A percentile compares a stretch with the other conserved stretches of the same genome.
These are phyloP conservation scores for Drosophila equinoxialis DNA, from an alignment of 1,140 invertebrate genomes.

Conservation along the genomic window DNA sequence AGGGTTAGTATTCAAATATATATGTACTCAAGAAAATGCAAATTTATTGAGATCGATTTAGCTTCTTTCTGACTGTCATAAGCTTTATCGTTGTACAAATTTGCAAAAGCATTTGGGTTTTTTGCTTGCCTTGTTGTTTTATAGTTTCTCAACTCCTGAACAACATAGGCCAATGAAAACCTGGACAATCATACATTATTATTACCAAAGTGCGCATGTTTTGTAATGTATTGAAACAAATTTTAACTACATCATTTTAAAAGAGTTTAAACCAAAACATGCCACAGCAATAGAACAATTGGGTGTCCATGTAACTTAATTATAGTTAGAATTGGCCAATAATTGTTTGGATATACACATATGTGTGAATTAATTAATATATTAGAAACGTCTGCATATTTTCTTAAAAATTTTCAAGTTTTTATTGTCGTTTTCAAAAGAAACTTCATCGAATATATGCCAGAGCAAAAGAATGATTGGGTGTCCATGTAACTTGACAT, in stretches of 20 bases:
- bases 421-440: not conserved
- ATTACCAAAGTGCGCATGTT: not conserved
- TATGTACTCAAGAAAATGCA: not conserved
- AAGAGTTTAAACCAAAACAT: constrained; percentile 52
- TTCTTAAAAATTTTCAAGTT: not conserved
- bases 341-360: constrained; percentile 47
- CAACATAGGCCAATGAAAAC: constrained; percentile 78
- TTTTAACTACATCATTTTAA: constrained; percentile 22
- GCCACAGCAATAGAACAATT: constrained; percentile 68
- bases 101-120: constrained; percentile 73
- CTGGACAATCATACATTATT: constrained; percentile 36
- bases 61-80: constrained; percentile 12
- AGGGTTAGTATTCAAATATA: constrained; percentile 85
- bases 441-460: constrained; percentile 20
- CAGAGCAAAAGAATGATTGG: constrained; percentile 29
- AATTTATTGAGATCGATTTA: constrained; percentile 42
- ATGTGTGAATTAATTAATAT: not conserved
- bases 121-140: constrained; percentile 79
- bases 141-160: constrained; percentile 29
- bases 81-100: constrained; percentile 66
- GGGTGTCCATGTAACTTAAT: constrained; percentile 70
- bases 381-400: not conserved
- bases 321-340: constrained; percentile 76
- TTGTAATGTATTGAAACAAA: not conserved
- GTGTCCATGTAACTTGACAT: constrained; percentile 26